Conservation (phyloP, 2,888 invertebrate genomes). For the Drosophila robusta region DNA sequence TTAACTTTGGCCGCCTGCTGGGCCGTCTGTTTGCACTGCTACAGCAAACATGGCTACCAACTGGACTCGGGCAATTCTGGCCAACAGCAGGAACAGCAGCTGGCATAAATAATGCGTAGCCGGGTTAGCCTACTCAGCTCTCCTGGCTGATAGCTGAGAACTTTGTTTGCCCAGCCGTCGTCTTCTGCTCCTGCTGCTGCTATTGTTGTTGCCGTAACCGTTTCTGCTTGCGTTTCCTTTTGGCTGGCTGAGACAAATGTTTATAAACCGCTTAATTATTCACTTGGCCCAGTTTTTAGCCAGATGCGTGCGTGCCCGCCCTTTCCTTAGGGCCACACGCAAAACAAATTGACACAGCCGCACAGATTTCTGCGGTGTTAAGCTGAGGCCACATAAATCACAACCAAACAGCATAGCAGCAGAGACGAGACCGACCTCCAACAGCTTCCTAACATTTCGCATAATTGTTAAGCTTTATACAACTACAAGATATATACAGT, state of each 20-base stretch:
- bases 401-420: slow-evolving; percentile 21
- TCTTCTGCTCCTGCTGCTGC: slow-evolving; percentile 8
- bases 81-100: slow-evolving; percentile 42
- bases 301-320: slow-evolving; percentile 37
- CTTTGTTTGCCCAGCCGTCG: slow-evolving; percentile 51
- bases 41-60: slow-evolving; percentile 38
- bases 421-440: slow-evolving; percentile 7
- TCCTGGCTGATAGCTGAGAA: slow-evolving; percentile 32
- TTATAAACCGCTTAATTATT: slow-evolving; percentile 81
- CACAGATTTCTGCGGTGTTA: slow-evolving; percentile 77
- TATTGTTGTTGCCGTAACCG: not conserved
- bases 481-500: not conserved
- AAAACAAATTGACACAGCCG: slow-evolving; percentile 76
- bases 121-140: slow-evolving; percentile 33
- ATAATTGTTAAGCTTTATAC: slow-evolving; percentile 27
- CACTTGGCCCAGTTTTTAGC: slow-evolving; percentile 75
- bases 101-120: slow-evolving; percentile 66
- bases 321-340: slow-evolving; percentile 52
- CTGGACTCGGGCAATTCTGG: slow-evolving; percentile 7
- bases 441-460: slow-evolving; percentile 19
- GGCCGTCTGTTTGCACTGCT: slow-evolving; percentile 35
- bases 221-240: slow-evolving; percentile 15
- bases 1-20: slow-evolving; percentile 44
- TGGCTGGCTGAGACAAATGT: slow-evolving; percentile 74
- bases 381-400: slow-evolving; percentile 74